phyloP scores from a whole-genome alignment of 2,797 vertebrate genomes.

The Rhynchotus rufescens region DNA sequence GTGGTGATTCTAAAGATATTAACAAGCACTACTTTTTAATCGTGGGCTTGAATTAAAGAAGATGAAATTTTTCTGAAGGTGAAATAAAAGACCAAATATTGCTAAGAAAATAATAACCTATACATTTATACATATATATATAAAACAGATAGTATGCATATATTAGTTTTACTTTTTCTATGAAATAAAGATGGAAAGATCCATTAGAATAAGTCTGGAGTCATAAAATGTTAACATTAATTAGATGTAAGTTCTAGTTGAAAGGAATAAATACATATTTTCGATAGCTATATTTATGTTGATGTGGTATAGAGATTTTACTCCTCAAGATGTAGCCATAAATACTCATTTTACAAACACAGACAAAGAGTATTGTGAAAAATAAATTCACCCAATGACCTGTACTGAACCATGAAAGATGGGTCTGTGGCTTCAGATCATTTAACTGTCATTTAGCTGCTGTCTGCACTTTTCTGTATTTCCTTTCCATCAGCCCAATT shows the following conservation, averaged over 20 bases:
- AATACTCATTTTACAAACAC: constrained; percentile 46
- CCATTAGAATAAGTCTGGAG: not conserved
- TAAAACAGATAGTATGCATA: too few relatives aligned
- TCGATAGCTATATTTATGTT: not conserved
- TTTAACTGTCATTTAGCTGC: constrained; percentile 39
- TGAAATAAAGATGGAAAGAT: not conserved
- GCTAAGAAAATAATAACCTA: not conserved
- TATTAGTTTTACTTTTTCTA: not conserved
- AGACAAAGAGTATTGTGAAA: constrained; percentile 15
- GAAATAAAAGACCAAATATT: not conserved
- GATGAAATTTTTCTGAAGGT: not conserved
- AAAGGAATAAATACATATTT: not conserved
- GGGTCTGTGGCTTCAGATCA: constrained; percentile 11
- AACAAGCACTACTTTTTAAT: not conserved
- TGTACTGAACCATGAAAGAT: constrained; percentile 49
- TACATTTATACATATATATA: not conserved
- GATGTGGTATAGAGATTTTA: not conserved
- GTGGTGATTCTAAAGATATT: not conserved
- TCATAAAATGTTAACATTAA: not conserved
- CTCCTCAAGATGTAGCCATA: not conserved
- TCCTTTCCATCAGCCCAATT: not conserved
- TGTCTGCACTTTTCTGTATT: constrained; percentile 26
- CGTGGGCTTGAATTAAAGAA: not conserved
- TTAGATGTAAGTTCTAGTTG: not conserved
- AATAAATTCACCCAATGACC: constrained; percentile 45